Base-by-base conservation (phyloP, 1,140 invertebrate genomes). In the Diorhabda elongata region DNA sequence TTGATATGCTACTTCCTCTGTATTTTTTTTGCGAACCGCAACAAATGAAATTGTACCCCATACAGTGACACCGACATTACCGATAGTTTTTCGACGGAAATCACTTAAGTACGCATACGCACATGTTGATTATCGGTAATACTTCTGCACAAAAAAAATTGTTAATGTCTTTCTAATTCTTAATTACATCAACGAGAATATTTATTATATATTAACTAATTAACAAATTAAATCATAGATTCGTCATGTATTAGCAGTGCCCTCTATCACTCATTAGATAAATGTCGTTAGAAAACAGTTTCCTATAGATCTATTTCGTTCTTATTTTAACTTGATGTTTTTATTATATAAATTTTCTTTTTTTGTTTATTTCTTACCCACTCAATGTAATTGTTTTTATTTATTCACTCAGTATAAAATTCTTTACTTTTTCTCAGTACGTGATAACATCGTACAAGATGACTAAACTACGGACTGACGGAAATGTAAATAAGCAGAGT, bases 1-100 rank as follows among this genome's bases (percentile, higher is more conserved):
- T 57, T 56, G 63, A 64, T 64, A 64, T 56, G 63, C 44, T 11
- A 64, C 63, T 64, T 64, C 63, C 63, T 64, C 63, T 64, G 63
- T 41, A 26, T 56, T 52, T 26, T 63, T 63, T 64, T 64, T 52
- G 44, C 45, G 43, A 45, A 9, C 8, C 41, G 45, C 43, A 63
- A 63, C n/a, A 7, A 60, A 26, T 26, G 4, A 42, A 63, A 63
- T 63, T 63, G 63, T 64, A 64, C 63, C 63, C 63, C 63, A 64
- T 52, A 64, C 11, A 57, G 47, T 64, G 44, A 45, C 42, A 52
- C n/a, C 6, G 47, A 52, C 4, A 64, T 11, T 56, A 52, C n/a
- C 6, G 47, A 52, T 4, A 64, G 43, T 57, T 62, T 44, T 44
- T 62, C 44, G 42, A 62, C 42, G 63, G 47, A 64, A 64, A 64